These are phyloP conservation scores for Orientallactaga sibirica DNA, from an alignment of 2,797 vertebrate species.

Conservation along the genomic window DNA sequence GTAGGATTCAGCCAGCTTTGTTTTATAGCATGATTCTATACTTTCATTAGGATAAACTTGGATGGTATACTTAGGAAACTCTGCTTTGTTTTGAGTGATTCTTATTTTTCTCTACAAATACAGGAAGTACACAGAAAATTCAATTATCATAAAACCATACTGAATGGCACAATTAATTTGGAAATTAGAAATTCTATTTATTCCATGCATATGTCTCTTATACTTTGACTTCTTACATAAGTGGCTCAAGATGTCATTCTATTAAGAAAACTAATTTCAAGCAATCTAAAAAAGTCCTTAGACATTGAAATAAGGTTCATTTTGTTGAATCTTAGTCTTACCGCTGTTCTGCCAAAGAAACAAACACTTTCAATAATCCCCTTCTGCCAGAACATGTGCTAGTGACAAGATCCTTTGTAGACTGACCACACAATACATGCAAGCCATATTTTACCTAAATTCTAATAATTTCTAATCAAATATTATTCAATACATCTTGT, in stretches of 20 bases:
- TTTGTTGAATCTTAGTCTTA: not conserved
- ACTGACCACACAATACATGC: not conserved
- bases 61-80: not conserved
- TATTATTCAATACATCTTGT: not conserved
- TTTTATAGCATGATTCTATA: not conserved
- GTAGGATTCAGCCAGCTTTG: not conserved
- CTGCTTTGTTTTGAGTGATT: not conserved
- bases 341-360: not conserved
- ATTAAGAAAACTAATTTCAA: not conserved
- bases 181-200: not conserved
- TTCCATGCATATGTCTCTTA: too few relatives aligned
- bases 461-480: not conserved
- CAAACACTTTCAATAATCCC: not conserved
- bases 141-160: not conserved
- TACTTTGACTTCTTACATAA: not conserved
- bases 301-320: not conserved
- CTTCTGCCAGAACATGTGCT: not conserved
- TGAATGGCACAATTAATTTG: not conserved
- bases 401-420: not conserved
- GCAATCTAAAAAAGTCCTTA: not conserved
- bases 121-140: not conserved
- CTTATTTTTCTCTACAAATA: not conserved
- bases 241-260: not conserved
- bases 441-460: not conserved
- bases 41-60: not conserved